phyloP scores from a whole-genome alignment of 2,113 vertebrate species.

The Zosterops hypoxanthus region DNA sequence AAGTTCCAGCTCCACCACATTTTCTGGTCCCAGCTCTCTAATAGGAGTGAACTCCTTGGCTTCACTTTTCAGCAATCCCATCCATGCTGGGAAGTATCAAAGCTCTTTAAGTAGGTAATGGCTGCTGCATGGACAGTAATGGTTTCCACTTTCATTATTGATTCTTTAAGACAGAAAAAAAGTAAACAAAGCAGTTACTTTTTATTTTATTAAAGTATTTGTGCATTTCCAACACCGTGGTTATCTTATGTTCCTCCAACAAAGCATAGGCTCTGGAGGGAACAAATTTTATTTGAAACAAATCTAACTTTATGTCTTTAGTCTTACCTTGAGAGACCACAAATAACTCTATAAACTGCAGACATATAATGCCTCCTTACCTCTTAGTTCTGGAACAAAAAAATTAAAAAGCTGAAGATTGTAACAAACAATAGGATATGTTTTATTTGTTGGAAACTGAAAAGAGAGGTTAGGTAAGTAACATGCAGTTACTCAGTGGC shows the following conservation, averaged over 20 bases:
- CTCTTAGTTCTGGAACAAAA: background rate
- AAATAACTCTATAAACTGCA: background rate
- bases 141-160: background rate
- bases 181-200: background rate
- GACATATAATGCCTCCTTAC: background rate
- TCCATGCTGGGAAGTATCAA: background rate
- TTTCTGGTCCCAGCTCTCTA: background rate
- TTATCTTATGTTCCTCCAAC: background rate
- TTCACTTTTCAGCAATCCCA: background rate
- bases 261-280: background rate
- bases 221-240: background rate
- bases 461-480: background rate
- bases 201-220: background rate
- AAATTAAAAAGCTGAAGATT: rapidly evolving
- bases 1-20: background rate
- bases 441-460: background rate
- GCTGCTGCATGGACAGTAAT: background rate
- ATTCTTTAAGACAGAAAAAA: background rate
- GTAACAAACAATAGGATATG: background rate
- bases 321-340: background rate
- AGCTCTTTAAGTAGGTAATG: background rate
- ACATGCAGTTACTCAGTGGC: background rate
- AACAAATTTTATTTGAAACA: background rate
- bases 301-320: background rate
- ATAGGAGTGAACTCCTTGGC: background rate